Evolutionary conservation across 2,113 vertebrate species (phyloP).

Genomic region (Felis catus): DNA sequence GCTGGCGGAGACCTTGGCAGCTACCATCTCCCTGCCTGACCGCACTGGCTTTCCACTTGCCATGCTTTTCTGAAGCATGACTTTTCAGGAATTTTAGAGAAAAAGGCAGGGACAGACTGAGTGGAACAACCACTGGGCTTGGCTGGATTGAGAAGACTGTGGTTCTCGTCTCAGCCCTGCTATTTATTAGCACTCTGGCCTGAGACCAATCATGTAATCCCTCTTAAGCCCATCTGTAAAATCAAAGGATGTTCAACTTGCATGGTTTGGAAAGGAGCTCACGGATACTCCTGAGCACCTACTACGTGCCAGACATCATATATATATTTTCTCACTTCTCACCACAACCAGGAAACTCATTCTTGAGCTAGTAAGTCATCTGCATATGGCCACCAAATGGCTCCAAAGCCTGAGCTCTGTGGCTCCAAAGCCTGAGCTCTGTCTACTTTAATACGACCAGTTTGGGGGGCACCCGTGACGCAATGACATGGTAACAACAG

Average conservation of each 20-base stretch:
- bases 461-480: no score
- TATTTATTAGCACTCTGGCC: neutral
- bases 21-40: neutral
- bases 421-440: neutral
- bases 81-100: neutral
- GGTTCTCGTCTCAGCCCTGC: neutral
- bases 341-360: neutral
- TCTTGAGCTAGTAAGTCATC: neutral
- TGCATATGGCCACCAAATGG: neutral
- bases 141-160: neutral
- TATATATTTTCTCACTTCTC: neutral
- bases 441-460: neutral
- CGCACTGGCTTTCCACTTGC: neutral
- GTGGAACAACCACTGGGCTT: neutral
- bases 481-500: neutral
- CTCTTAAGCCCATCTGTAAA: neutral
- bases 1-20: fast-evolving
- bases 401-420: neutral
- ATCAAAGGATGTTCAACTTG: neutral
- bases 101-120: neutral
- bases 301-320: no score
- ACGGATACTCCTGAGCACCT: neutral
- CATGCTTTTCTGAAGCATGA: neutral
- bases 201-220: neutral
- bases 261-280: neutral